Conservation (phyloP, 2,797 vertebrate species). For the Champsocephalus gunnari region DNA sequence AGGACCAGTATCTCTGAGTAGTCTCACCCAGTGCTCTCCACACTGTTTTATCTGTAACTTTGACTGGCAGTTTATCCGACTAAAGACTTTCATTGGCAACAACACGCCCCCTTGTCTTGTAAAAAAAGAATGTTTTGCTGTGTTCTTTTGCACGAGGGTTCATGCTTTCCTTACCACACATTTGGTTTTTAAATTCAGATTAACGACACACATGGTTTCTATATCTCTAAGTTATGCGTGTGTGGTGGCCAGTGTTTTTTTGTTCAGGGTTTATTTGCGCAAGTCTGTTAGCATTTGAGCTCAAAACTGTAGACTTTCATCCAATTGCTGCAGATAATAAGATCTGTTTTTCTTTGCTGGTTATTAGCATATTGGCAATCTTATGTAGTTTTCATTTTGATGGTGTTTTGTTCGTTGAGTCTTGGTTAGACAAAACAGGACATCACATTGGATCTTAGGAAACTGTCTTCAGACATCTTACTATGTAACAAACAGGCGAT, state of each 20-base stretch:
- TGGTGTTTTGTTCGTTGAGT: background rate
- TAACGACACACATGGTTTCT: conserved; percentile 58
- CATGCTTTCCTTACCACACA: conserved; percentile 32
- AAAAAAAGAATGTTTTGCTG: background rate
- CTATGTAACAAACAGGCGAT: background rate
- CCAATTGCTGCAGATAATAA: background rate
- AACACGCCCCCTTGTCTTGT: background rate
- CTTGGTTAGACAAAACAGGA: background rate
- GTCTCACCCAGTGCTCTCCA: background rate
- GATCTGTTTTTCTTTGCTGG: background rate
- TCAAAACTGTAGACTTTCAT: background rate
- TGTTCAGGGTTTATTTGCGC: background rate
- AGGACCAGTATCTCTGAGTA: background rate
- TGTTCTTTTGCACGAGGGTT: background rate
- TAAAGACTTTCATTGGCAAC: conserved; percentile 5
- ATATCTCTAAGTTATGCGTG: conserved; percentile 33
- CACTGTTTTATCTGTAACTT: background rate
- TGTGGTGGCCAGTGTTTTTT: background rate
- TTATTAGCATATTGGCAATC: background rate
- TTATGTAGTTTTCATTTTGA: background rate
- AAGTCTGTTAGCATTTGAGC: background rate
- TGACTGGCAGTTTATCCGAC: conserved; percentile 1
- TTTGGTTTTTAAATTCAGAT: conserved; percentile 57
- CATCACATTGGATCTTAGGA: background rate
- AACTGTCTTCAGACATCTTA: background rate